These are phyloP conservation scores for Xenus cinereus DNA, from an alignment of 2,113 vertebrate genomes.

Conservation along the genomic window DNA sequence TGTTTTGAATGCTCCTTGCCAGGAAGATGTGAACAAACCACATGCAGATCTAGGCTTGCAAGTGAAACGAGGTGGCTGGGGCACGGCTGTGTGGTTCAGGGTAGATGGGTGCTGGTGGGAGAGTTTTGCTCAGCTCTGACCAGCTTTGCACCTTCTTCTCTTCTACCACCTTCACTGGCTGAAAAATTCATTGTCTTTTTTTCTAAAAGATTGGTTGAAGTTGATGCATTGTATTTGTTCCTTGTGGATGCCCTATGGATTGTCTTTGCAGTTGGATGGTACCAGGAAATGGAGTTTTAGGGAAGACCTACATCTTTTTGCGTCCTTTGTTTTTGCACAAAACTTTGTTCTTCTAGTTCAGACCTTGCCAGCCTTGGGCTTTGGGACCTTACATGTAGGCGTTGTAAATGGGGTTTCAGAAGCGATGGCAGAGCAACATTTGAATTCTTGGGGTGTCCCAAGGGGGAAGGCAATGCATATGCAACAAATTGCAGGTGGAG, in stretches of 20 bases:
- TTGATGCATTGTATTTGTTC: background rate
- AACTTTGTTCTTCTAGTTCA: background rate
- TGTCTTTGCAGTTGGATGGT: background rate
- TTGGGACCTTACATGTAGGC: background rate
- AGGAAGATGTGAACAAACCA: conserved; percentile 7
- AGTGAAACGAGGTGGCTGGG: background rate
- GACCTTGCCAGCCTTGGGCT: background rate
- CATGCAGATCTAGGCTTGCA: background rate
- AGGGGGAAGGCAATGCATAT: background rate
- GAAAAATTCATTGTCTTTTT: background rate
- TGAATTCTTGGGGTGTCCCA: background rate
- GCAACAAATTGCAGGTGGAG: background rate
- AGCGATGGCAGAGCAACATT: background rate
- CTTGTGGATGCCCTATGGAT: background rate
- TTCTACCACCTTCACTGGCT: background rate
- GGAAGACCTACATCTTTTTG: background rate
- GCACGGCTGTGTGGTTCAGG: background rate
- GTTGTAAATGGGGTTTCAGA: conserved; percentile 15
- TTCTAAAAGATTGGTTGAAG: background rate
- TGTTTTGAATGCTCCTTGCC: conserved; percentile 31
- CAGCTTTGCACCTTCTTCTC: background rate
- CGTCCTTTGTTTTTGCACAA: background rate
- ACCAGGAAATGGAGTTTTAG: background rate
- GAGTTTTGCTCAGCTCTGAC: background rate
- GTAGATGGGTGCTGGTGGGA: background rate